Base-by-base conservation (phyloP, 2,797 vertebrate species). In the Rhyacichthys aspro region DNA sequence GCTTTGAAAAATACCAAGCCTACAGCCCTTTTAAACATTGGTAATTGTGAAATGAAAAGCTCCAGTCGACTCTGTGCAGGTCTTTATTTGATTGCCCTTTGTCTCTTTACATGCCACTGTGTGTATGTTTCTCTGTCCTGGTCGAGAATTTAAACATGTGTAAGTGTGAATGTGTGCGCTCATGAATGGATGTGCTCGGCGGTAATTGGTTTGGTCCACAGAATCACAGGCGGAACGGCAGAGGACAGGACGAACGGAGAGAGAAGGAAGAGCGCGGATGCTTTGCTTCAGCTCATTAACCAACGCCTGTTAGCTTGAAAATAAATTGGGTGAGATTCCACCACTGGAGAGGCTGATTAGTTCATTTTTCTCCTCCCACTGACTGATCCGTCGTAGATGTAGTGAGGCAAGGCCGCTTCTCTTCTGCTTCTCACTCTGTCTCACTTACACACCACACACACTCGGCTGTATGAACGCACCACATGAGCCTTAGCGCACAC, bases 281-380 rank as follows among this genome's bases (percentile, higher is more conserved):
- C 86, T 87, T 89, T 89, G 89, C 85, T 87, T 80, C 89, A 91
- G 89, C 83, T 91, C 91, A 92, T 92, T 91, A 92, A 89, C 84
- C 76, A 81, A 82, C 76, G 88, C 85, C 89, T 90, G 88, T 92
- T 92, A 90, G 87, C 80, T 78, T 68, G 76, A 74, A 90, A 90
- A 90, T 90, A 90, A 91, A 92, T 91, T 90, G 91, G 88, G 76
- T 76, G 81, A 86, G 82, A 88, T 88, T 89, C 82, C 79, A 84
- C 76, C 83, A 85, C 76, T 82, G 84, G 79, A 89, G 87, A 90
- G 72, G 76, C 86, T 79, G 87, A 89, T 91, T 90, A 86, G 84
- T 86, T 87, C 81, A 80, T 88, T 89, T 89, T 90, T 85, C 81
- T 85, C 76, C 73, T 43, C 65, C 78, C 63, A n/a, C 60, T 54